Percentiles rank a stretch among this genome's conserved stretches.
These are phyloP conservation scores for Apomyelois bistriatella DNA, from an alignment of 2,888 invertebrate species.

Conservation along the genomic window DNA sequence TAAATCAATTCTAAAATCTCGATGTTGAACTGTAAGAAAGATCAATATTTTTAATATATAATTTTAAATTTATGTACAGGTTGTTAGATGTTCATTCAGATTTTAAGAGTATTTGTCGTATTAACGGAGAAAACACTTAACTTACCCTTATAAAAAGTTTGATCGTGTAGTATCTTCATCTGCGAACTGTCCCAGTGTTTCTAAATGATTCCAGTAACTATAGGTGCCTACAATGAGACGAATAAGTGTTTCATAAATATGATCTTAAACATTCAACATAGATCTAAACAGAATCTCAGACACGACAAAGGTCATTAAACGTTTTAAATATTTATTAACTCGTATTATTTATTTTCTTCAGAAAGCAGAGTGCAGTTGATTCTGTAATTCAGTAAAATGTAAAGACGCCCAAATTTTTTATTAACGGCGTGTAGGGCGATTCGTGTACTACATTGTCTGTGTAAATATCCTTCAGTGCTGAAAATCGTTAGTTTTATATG, in stretches of 20 bases:
- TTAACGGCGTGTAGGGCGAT: constrained; percentile 26
- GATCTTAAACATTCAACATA: not conserved
- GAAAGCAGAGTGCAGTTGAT: constrained; percentile 27
- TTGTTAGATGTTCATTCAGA: constrained; percentile 49
- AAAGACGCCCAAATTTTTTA: constrained; percentile 18
- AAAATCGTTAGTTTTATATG: constrained; percentile 3
- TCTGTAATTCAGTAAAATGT: constrained; percentile 24
- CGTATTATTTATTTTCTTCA: constrained; percentile 19
- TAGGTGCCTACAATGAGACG: constrained; percentile 8
- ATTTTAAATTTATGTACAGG: constrained; percentile 46
- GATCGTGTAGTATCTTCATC: constrained; percentile 1
- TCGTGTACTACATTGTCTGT: constrained; percentile 17
- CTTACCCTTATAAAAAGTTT: not conserved
- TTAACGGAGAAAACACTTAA: constrained; percentile 18
- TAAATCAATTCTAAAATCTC: constrained; percentile 22
- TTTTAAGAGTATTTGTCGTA: constrained; percentile 43
- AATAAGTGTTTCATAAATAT: not conserved
- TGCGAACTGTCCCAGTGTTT: constrained; percentile 4
- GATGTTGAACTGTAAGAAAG: constrained; percentile 28
- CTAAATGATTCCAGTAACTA: constrained; percentile 8
- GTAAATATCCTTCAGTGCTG: constrained; percentile 1
- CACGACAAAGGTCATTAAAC: constrained; percentile 12
- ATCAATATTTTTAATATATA: constrained; percentile 55
- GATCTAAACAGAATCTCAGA: constrained; percentile 11
- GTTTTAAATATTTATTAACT: not conserved